A percentile compares a stretch with the other conserved stretches of the same genome.
Evolutionary conservation across 2,888 invertebrate species (phyloP).

Genomic region (Rhorus exstirpatorius): DNA sequence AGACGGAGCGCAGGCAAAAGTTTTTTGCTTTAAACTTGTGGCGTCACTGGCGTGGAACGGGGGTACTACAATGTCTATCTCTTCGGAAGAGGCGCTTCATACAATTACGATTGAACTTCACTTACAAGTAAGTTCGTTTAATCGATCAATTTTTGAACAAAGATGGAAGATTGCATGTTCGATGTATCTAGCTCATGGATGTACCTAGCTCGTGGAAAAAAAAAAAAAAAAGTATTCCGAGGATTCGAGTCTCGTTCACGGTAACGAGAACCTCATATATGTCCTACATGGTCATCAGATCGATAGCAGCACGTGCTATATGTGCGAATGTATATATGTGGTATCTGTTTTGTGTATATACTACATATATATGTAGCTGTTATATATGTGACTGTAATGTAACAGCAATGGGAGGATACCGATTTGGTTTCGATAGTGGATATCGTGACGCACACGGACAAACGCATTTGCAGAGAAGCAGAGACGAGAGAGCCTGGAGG

Average conservation of each 20-base stretch:
- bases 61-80: no score
- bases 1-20: no score
- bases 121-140: no score
- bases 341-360: conserved; percentile 4
- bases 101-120: no score
- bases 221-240: conserved; percentile 61
- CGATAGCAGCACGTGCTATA: conserved; percentile 62
- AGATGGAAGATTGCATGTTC: background rate
- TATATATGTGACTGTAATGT: no score
- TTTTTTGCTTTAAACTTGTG: no score
- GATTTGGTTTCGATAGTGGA: conserved; percentile 64
- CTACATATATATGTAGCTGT: background rate
- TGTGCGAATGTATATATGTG: conserved; percentile 2
- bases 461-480: conserved; percentile 66
- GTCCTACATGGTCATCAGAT: conserved; percentile 54
- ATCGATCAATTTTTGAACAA: no score
- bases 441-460: conserved; percentile 61
- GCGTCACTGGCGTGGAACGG: no score
- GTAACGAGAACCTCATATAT: conserved; percentile 57
- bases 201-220: no score
- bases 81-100: no score
- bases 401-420: conserved; percentile 59
- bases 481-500: conserved; percentile 52
- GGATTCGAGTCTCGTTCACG: conserved; percentile 62
- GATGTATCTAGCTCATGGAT: background rate